Evolutionary conservation across 1,140 invertebrate genomes (phyloP).

Genomic region (Diplogasteroides magnus): DNA sequence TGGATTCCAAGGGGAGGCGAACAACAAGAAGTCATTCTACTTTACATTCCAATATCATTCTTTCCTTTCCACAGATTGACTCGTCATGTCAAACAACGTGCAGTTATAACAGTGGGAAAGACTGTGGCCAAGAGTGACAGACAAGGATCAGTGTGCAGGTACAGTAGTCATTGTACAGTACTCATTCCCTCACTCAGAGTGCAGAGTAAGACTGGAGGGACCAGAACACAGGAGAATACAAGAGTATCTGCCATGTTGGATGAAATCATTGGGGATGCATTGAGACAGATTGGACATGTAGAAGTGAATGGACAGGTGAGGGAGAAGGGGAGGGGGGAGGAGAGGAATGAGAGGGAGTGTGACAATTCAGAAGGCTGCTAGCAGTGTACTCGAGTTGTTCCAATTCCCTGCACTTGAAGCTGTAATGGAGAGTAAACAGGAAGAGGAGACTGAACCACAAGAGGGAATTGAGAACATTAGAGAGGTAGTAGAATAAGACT

Average conservation of each 20-base stretch:
- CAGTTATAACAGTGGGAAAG: neutral
- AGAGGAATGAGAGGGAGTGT: neutral
- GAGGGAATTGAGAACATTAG: too few species aligned
- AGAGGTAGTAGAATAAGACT: neutral
- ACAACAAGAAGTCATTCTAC: neutral
- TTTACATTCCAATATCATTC: too few species aligned
- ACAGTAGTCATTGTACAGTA: neutral
- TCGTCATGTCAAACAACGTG: neutral
- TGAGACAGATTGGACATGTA: too few species aligned
- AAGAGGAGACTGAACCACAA: neutral
- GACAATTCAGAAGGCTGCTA: too few species aligned
- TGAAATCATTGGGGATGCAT: neutral
- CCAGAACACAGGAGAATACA: neutral
- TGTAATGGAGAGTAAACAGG: neutral
- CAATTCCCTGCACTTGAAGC: neutral
- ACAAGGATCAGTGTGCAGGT: neutral
- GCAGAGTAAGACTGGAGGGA: neutral
- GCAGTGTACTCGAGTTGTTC: neutral
- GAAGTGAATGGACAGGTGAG: too few species aligned
- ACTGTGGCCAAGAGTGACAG: neutral
- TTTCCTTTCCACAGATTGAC: neutral
- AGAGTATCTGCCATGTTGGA: neutral
- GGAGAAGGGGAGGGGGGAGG: too few species aligned
- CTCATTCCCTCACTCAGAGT: too few species aligned
- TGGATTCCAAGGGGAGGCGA: neutral